Evolutionary conservation across 2,888 invertebrate genomes (phyloP), one percentile per base, ranked within the genome.

Genomic region (Leptura quadrifasciata): DNA sequence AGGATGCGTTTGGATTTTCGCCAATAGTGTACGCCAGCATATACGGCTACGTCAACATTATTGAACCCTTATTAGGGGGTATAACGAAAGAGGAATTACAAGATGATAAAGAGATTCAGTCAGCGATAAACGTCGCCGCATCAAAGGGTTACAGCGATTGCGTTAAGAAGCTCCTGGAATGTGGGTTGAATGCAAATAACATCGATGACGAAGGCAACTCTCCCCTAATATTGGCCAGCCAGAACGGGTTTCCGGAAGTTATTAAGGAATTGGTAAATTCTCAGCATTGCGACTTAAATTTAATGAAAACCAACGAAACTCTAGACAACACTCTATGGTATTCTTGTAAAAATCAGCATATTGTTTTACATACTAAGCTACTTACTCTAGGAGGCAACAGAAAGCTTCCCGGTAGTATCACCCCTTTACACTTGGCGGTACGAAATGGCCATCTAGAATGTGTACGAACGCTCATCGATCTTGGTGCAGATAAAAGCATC

Each of bases 171-270:
- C 54, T 74, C 1, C 54, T 74, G 1, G 39, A 74, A 12, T 69
- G 39, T 18, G 55, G 71, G 5, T 12, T 74, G 31, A 20, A 74
- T 27, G 63, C 55, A 3, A 69, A 74, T 24, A 35, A 54, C 12
- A n/a, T 74, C 15, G 74, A 69, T 12, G 31, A 74, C 10, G 63
- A 74, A 0, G 74, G 69, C 12, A 57, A 74, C 18, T 55, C 74
- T 9, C 63, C 69, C 4, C 12, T 74, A 27, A 39, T 74, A 24
- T 12, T 69, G n/a, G 74, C 74, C n/a, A 63, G 69, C 47, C 54
- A 74, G 39, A 60, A 67, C 12, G 74, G 74, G 1, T 65, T 68
- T 18, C 18, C 64, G 1, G 24, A 69, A 5, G 63, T 69, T 10
- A 54, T 74, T 17, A 12, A 35, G 55, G 63, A 63, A 1, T 52